Conservation (phyloP, 2,113 vertebrate genomes). For the Scomber japonicus region DNA sequence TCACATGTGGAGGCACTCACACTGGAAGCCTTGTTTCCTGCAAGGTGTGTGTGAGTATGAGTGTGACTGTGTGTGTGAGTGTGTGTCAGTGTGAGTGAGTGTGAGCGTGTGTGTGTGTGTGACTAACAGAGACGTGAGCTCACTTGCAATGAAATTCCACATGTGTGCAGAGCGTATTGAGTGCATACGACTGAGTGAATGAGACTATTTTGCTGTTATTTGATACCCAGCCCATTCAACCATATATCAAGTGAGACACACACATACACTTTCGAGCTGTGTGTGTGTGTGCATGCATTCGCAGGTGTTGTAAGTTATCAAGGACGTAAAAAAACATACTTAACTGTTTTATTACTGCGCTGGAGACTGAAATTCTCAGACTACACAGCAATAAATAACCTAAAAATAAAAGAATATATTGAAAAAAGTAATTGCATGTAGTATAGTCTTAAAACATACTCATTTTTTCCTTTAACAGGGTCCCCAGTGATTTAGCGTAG, state of each 20-base stretch:
- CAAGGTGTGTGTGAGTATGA: conserved; percentile 13
- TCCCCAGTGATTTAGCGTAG: background rate
- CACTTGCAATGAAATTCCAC: conserved; percentile 43
- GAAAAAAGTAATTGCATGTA: no score
- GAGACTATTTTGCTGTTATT: conserved; percentile 18
- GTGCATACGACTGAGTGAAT: background rate
- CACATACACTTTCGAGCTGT: background rate
- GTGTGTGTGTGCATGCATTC: background rate
- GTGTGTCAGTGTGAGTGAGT: conserved; percentile 11
- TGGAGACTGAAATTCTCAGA: background rate
- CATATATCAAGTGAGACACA: conserved; percentile 18
- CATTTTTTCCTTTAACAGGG: background rate
- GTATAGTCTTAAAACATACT: background rate
- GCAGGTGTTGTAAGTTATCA: no score
- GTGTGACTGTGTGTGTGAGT: conserved; percentile 4
- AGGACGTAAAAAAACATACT: background rate
- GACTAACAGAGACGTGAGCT: conserved; percentile 23
- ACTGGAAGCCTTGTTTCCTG: conserved; percentile 63
- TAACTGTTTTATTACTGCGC: background rate
- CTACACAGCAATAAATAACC: background rate
- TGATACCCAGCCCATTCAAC: conserved; percentile 7
- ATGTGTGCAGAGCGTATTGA: conserved; percentile 43
- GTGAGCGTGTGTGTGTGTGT: background rate
- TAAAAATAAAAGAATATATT: background rate
- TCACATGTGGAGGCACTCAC: conserved; percentile 65